Base-by-base conservation (phyloP, 2,113 vertebrate genomes). In the Strix aluco region DNA sequence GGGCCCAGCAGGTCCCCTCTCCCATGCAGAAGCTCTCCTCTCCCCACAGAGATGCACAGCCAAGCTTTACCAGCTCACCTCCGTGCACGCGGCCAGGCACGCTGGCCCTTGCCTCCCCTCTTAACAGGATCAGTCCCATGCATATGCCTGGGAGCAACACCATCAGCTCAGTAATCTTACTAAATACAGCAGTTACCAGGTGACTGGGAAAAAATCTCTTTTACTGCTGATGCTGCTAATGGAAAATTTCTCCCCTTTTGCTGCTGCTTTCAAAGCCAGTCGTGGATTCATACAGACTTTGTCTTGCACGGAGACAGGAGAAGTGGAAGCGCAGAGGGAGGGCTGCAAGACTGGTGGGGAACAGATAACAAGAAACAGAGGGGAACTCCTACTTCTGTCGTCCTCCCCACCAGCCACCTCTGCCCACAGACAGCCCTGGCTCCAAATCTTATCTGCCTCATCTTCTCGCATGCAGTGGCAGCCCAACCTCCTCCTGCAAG, bases 211-310 rank as follows among this genome's bases (percentile, higher is more conserved):
- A 98, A 93, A 97, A 97, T 98, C 96, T 97, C 95, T 97, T 94
- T 95, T 97, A 97, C 97, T 98, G 98, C 97, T 98, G 97, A 98
- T 98, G 97, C 91, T 96, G 96, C 97, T 97, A 97, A 98, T 98
- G 98, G 98, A 98, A 98, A 97, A 96, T 93, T 97, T 97, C 97
- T 98, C 96, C 96, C 95, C 81, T 98, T 97, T 95, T 22, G 75
- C 94, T 77, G 96, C 94, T 93, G 94, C 96, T 96, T 96, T 94
- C 96, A 97, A 94, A 97, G 95, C 96, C 96, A 69, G 88, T 75
- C 55, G 32, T 30, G 72, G 93, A 95, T 97, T 97, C 78, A 65
- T 38, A 78, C 90, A 94, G 97, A 88, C 83, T 94, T 94, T 49
- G 57, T 80, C 79, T 86, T 52, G 70, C 38, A 40, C 30, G 0